These are phyloP conservation scores for Acronicta leporina DNA, from an alignment of 2,888 invertebrate species.

Conservation along the genomic window DNA sequence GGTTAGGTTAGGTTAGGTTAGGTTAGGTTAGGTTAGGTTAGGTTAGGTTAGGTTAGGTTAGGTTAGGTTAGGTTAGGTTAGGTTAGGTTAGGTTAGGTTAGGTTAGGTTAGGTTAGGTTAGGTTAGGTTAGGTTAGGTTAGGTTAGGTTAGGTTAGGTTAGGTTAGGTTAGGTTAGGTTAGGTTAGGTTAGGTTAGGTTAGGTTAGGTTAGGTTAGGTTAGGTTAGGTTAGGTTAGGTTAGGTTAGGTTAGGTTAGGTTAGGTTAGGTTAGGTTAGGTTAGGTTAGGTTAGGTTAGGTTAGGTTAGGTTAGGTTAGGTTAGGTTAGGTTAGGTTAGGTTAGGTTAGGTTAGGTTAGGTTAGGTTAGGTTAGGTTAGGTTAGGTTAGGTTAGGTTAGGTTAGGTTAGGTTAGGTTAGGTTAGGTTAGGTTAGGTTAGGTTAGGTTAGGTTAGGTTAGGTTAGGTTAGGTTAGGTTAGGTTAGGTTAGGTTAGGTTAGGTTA, in stretches of 20 bases:
- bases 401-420: slow-evolving; percentile 9
- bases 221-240: slow-evolving; percentile 1
- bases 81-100: slow-evolving; percentile 23
- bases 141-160: slow-evolving; percentile 9
- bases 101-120: slow-evolving; percentile 14
- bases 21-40: slow-evolving; percentile 14
- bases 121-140: slow-evolving; percentile 7
- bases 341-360: slow-evolving; percentile 4
- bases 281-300: slow-evolving; percentile 1
- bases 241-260: slow-evolving; percentile 3
- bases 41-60: slow-evolving; percentile 10
- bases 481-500: slow-evolving; percentile 45
- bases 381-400: slow-evolving; percentile 5
- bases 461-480: slow-evolving; percentile 44
- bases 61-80: slow-evolving; percentile 18
- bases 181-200: slow-evolving; percentile 3
- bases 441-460: slow-evolving; percentile 38
- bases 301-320: slow-evolving; percentile 3
- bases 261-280: slow-evolving; percentile 2
- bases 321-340: slow-evolving; percentile 4
- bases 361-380: slow-evolving; percentile 4
- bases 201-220: slow-evolving; percentile 2
- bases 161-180: slow-evolving; percentile 1
- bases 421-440: slow-evolving; percentile 28
- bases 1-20: slow-evolving; percentile 7